Conservation (phyloP, 92 coral and sea anemone genomes). For the Diadumene lineata region DNA sequence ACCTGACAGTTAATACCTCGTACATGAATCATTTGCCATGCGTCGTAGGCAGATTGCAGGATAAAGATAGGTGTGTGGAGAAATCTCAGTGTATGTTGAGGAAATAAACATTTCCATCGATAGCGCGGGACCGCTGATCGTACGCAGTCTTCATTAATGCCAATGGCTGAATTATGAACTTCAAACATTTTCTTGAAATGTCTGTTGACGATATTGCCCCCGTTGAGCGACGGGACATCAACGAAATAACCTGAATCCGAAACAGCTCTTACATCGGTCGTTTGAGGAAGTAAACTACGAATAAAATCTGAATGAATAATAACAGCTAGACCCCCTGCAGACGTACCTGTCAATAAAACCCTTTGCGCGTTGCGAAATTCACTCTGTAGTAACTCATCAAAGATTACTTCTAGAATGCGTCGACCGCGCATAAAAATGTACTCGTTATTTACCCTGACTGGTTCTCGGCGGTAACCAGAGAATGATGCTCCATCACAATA, state of each 20-base stretch:
- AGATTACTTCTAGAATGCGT: conserved; percentile 74
- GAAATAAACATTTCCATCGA: conserved; percentile 94
- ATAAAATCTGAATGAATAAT: conserved; percentile 90
- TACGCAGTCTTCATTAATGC: conserved; percentile 75
- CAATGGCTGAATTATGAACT: conserved; percentile 73
- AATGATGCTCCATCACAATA: conserved; percentile 89
- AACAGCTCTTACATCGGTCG: conserved; percentile 83
- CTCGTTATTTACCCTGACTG: conserved; percentile 66
- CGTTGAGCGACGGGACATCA: conserved; percentile 71
- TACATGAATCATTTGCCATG: conserved; percentile 88
- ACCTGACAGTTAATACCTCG: conserved; percentile 83
- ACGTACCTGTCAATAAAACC: conserved; percentile 81
- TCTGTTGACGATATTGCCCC: conserved; percentile 63
- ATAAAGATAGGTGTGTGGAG: conserved; percentile 86
- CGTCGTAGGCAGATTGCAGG: conserved; percentile 94
- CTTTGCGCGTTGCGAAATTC: conserved; percentile 66
- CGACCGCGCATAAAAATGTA: conserved; percentile 74
- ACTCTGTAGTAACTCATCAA: conserved; percentile 67
- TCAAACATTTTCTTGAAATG: conserved; percentile 76
- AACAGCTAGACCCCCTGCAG: conserved; percentile 94
- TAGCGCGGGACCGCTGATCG: conserved; percentile 44
- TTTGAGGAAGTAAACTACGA: conserved; percentile 64
- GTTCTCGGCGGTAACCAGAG: conserved; percentile 74
- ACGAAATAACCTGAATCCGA: conserved; percentile 93
- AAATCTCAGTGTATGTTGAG: conserved; percentile 79